A percentile compares a stretch with the other conserved stretches of the same genome.
Evolutionary conservation across 2,797 vertebrate species (phyloP).

Genomic region (Lepidocolaptes lacrymiger): DNA sequence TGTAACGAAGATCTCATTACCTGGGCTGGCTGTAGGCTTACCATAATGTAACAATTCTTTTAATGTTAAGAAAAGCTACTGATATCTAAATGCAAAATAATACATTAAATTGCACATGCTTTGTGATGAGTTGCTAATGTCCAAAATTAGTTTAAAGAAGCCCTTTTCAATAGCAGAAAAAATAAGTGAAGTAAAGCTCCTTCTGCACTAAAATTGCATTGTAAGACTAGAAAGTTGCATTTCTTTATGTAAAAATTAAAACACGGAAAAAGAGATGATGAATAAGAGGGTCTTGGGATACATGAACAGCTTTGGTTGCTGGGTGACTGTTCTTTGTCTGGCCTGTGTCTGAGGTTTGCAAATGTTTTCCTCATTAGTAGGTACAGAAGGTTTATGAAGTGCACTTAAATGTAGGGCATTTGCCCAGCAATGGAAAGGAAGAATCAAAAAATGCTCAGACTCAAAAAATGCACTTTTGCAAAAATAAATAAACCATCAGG

Average conservation of each 20-base stretch:
- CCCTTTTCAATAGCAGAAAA: neutral
- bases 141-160: neutral
- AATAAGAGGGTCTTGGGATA: neutral
- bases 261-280: neutral
- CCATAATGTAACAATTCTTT: neutral
- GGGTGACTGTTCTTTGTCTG: neutral
- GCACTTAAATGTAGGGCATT: neutral
- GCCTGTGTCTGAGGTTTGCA: neutral
- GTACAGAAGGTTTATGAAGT: neutral
- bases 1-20: neutral
- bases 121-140: neutral
- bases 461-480: neutral
- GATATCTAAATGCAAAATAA: neutral
- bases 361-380: neutral
- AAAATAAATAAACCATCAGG: neutral
- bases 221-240: neutral
- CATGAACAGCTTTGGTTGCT: neutral
- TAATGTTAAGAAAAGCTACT: neutral
- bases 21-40: neutral
- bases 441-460: neutral
- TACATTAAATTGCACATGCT: neutral
- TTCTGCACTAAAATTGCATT: neutral
- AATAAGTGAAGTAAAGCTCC: neutral
- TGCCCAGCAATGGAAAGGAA: neutral
- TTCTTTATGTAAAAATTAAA: neutral